Evolutionary conservation across 2,888 invertebrate species (phyloP), one percentile per base, ranked within the genome.

Genomic region (Drosophila recens): DNA sequence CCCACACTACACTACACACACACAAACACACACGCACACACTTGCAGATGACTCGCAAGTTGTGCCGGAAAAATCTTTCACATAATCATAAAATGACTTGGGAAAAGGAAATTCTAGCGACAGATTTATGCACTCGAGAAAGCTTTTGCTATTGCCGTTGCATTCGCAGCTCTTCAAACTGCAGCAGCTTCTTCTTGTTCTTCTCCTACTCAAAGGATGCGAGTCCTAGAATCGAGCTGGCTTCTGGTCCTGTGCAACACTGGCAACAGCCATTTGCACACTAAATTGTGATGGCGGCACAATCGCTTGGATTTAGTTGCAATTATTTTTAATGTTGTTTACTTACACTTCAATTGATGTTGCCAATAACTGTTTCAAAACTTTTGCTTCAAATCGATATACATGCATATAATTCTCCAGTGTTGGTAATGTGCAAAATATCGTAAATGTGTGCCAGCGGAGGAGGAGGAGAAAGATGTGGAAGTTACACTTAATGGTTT

Each of bases 241-340:
- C 67, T 63, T 59, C 62, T 43, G 40, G 48, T 45, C 11, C 67
- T 46, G 30, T 66, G 64, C 67, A 69, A 15, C 72, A 38, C 15
- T 65, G 42, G 30, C 27, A 27, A 6, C 54, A 58, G 74, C 79
- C 69, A 82, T 81, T 86, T 67, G 63, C 65, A 68, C 71, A 76
- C 85, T 79, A 59, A 85, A 89, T 71, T 89, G 86, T 82, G 89
- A 86, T 80, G 87, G 87, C 84, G 87, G 82, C 87, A 79, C 86
- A 89, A 89, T 89, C 80, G 86, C 79, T 67, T 85, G 90, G 79
- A 89, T 90, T 90, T 88, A 87, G 89, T 75, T 89, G 90, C 90
- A 88, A 89, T 87, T 90, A 87, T 90, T 87, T 87, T 87, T 87
- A 90, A 87, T 87, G 87, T 90, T 89, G 90, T 89, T 87, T 90